phyloP scores from a whole-genome alignment of 1,140 invertebrate species.

The Drosophila guanche region DNA sequence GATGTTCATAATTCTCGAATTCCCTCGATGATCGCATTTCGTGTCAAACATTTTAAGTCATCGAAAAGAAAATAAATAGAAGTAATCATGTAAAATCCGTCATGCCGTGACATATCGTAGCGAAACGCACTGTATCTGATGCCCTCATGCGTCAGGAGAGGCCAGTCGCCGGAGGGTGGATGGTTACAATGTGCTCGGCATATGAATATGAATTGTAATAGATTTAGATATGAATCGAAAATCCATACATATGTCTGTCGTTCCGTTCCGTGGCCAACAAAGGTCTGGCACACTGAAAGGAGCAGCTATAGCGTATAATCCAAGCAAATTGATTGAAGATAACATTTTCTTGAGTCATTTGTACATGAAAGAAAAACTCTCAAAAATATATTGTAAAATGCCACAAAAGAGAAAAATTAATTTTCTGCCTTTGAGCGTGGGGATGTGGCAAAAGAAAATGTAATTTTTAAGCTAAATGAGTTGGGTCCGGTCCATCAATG shows the following conservation, averaged over 20 bases:
- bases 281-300: constrained; percentile 50
- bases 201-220: constrained; percentile 80
- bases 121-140: constrained; percentile 13
- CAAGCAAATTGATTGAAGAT: constrained; percentile 59
- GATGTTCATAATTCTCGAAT: no score
- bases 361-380: constrained; percentile 37
- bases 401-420: constrained; percentile 52
- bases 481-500: not conserved
- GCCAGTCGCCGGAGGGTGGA: constrained; percentile 2
- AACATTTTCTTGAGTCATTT: constrained; percentile 20
- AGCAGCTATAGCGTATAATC: constrained; percentile 65
- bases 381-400: constrained; percentile 48
- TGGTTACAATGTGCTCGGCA: constrained; percentile 38
- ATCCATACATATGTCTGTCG: constrained; percentile 39
- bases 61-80: no score
- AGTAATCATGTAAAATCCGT: no score
- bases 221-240: constrained; percentile 73
- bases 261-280: constrained; percentile 9
- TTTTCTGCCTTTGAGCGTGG: constrained; percentile 51
- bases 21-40: no score
- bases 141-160: not conserved
- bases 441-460: constrained; percentile 3
- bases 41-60: no score
- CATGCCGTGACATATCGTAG: constrained; percentile 4
- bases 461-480: constrained; percentile 64